Evolutionary conservation across 2,113 vertebrate genomes (phyloP), one percentile per base, ranked within the genome.

Genomic region (Elanus axillaris): DNA sequence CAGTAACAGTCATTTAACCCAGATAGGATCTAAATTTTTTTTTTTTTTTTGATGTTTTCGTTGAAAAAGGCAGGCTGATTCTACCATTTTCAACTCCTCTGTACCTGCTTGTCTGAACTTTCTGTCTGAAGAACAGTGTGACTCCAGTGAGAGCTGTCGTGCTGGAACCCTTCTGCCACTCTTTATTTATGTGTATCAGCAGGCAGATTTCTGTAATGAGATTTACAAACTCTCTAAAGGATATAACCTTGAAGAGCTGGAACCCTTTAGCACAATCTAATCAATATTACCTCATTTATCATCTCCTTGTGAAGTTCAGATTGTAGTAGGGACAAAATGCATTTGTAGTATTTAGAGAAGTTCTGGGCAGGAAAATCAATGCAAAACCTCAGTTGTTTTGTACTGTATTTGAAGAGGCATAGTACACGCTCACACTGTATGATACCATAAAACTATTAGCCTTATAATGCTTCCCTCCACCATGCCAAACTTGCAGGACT

Each of bases 231-330:
- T 86, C 88, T 86, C 86, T 77, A 73, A 96, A 97, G 90, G 38
- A 87, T 97, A 92, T 94, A 96, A 97, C 93, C 95, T 97, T 97
- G 96, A 95, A 92, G 75, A 97, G 74, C 56, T 93, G 92, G 83
- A 93, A 94, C 68, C 73, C 36, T 83, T 95, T 91, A 94, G 91
- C 74, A 78, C 86, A 93, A 78, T 94, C 58, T 94, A 96, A 97
- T 97, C 96, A 94, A 96, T 97, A 96, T 91, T 93, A 86, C 68
- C 82, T 96, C 77, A 84, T 96, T 94, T 96, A 96, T 98, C 85
- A 96, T 96, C 64, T 93, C 87, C 48, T 96, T 93, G 76, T 96
- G 96, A 97, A 90, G 55, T 89, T 94, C 58, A 68, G 79, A 72
- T 78, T 97, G 32, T 92, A 89, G 64, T 53, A 60, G 53, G 73